These are phyloP conservation scores for Toxostoma redivivum DNA, from an alignment of 2,113 vertebrate genomes.

Conservation along the genomic window DNA sequence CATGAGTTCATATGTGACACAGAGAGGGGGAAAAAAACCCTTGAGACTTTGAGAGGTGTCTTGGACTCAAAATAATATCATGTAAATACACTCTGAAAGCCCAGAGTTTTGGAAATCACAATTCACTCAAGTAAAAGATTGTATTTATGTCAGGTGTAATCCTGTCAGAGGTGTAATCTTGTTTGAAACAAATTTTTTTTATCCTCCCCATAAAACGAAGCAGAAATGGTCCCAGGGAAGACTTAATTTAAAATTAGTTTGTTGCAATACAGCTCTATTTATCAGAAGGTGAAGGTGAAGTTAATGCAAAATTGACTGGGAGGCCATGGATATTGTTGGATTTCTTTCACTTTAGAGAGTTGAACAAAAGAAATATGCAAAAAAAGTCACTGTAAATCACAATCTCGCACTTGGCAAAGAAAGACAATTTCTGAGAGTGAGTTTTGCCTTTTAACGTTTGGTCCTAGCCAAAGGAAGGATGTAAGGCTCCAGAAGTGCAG, in stretches of 20 bases:
- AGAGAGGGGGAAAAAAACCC: fast-evolving
- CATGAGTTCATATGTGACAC: not conserved
- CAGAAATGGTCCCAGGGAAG: not conserved
- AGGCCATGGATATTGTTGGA: not conserved
- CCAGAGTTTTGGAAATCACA: not conserved
- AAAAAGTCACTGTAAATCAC: not conserved
- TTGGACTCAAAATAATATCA: not conserved
- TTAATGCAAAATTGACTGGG: not conserved
- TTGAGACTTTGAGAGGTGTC: not conserved
- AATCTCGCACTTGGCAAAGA: not conserved
- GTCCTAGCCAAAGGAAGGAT: not conserved
- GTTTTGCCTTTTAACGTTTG: not conserved
- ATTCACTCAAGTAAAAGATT: not conserved
- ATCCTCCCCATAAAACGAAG: not conserved
- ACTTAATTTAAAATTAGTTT: conserved; percentile 11
- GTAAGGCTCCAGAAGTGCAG: not conserved
- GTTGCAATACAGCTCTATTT: not conserved
- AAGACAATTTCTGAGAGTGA: not conserved
- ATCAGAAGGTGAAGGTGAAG: not conserved
- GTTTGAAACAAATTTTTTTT: not conserved
- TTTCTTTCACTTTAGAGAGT: not conserved
- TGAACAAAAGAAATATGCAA: not conserved
- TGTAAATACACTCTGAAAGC: not conserved
- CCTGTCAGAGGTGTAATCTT: not conserved
- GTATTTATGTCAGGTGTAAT: conserved; percentile 8